These are phyloP conservation scores for Xenops minutus DNA, from an alignment of 2,797 vertebrate species.

Conservation along the genomic window DNA sequence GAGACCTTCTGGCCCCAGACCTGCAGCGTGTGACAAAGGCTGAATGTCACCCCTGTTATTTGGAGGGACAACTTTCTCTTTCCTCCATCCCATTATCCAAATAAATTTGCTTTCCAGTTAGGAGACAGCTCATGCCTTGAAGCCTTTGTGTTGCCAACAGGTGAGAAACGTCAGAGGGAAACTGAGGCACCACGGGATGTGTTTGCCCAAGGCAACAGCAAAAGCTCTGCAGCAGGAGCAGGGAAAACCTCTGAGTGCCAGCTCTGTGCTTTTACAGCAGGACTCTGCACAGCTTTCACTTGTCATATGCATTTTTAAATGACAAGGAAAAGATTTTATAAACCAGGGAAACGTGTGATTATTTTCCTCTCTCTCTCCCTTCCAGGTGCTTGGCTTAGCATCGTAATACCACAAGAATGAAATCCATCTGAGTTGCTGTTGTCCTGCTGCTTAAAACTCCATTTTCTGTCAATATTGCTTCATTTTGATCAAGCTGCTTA, in stretches of 20 bases:
- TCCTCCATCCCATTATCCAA: neutral
- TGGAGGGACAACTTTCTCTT: neutral
- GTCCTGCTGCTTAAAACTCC: constrained; percentile 70
- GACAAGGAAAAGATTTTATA: constrained; percentile 27
- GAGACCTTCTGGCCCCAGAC: accelerated
- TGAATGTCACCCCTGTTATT: accelerated
- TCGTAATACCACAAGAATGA: neutral
- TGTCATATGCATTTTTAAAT: neutral
- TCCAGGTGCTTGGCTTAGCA: constrained; percentile 21
- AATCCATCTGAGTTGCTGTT: constrained; percentile 49
- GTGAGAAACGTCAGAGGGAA: neutral
- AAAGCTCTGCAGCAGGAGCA: neutral
- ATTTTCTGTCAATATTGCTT: constrained; percentile 72
- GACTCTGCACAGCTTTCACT: neutral
- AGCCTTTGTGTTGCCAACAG: neutral
- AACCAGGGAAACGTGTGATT: neutral
- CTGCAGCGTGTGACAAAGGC: accelerated
- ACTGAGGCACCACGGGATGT: neutral
- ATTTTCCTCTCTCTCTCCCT: neutral
- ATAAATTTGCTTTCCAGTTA: neutral
- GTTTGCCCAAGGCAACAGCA: accelerated
- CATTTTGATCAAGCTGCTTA: constrained; percentile 49
- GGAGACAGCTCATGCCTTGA: neutral
- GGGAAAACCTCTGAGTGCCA: neutral
- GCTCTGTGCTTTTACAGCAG: neutral